Evolutionary conservation across 2,797 vertebrate species (phyloP).

Genomic region (Eremophila alpestris): DNA sequence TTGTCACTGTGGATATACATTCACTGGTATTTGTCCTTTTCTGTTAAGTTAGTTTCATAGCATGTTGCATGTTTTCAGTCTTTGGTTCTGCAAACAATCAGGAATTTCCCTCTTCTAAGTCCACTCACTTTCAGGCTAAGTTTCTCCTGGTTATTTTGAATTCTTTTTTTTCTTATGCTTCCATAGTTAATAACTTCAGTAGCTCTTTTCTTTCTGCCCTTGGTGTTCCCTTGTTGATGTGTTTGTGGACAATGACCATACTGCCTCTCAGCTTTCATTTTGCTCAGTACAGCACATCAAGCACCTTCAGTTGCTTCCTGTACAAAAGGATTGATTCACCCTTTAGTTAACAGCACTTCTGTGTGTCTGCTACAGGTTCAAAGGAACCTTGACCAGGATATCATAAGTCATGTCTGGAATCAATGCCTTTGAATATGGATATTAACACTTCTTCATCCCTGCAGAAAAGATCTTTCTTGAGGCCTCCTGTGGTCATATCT

Average conservation of each 20-base stretch:
- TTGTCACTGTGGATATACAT: not conserved
- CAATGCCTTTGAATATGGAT: not conserved
- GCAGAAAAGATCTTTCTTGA: not conserved
- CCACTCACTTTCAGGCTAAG: not conserved
- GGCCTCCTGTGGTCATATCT: not conserved
- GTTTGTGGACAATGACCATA: not conserved
- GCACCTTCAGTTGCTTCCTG: not conserved
- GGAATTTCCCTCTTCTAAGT: not conserved
- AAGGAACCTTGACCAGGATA: not conserved
- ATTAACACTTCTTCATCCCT: not conserved
- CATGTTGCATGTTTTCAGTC: not conserved
- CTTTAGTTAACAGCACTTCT: not conserved
- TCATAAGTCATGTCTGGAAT: accelerated
- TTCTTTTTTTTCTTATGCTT: not conserved
- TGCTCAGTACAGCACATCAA: not conserved
- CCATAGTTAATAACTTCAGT: not conserved
- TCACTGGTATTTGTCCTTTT: not conserved
- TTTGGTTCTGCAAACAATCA: not conserved
- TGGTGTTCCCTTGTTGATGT: not conserved
- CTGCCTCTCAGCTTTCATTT: not conserved
- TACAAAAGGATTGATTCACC: not conserved
- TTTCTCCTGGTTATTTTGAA: not conserved
- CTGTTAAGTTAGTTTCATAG: not conserved
- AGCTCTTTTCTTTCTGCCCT: not conserved
- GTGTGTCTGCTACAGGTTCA: not conserved